Evolutionary conservation across 2,797 vertebrate genomes (phyloP).

Genomic region (Darevskia mixta): DNA sequence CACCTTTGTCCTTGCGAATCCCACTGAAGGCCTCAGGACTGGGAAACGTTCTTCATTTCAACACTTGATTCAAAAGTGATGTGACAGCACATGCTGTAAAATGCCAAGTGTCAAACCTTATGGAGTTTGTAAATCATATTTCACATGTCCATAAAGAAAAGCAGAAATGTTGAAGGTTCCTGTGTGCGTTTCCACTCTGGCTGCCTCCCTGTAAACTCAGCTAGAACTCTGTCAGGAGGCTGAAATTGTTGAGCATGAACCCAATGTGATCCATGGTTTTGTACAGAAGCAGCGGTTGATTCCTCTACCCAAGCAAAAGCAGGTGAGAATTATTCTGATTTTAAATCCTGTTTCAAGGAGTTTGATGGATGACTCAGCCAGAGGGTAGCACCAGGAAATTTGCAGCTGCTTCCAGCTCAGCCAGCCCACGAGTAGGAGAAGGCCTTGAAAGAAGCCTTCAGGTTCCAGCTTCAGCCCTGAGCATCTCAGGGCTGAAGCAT

Average conservation of each 20-base stretch:
- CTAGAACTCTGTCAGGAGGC: not conserved
- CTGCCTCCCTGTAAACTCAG: not conserved
- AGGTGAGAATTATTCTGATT: not conserved
- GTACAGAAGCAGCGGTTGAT: rapidly evolving
- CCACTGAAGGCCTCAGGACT: not conserved
- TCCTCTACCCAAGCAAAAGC: constrained; percentile 17
- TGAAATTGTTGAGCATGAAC: not conserved
- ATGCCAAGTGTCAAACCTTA: constrained; percentile 43
- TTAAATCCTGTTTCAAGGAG: not conserved
- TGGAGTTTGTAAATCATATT: constrained; percentile 52
- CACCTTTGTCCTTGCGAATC: constrained; percentile 7
- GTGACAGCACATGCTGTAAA: constrained; percentile 43
- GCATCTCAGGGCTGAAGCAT: not conserved
- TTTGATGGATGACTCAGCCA: not conserved
- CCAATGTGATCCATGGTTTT: not conserved
- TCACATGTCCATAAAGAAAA: constrained; percentile 9
- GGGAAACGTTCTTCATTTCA: constrained; percentile 42
- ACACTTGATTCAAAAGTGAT: constrained; percentile 45
- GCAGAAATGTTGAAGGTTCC: not conserved
- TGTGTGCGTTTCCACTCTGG: not conserved
- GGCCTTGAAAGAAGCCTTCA: not conserved
- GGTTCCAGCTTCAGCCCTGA: not conserved
- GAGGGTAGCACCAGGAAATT: not conserved
- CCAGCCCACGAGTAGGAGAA: not conserved
- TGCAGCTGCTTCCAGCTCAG: not conserved